Conservation (phyloP, 1,140 invertebrate species). For the Cyphomyrmex costatus region DNA sequence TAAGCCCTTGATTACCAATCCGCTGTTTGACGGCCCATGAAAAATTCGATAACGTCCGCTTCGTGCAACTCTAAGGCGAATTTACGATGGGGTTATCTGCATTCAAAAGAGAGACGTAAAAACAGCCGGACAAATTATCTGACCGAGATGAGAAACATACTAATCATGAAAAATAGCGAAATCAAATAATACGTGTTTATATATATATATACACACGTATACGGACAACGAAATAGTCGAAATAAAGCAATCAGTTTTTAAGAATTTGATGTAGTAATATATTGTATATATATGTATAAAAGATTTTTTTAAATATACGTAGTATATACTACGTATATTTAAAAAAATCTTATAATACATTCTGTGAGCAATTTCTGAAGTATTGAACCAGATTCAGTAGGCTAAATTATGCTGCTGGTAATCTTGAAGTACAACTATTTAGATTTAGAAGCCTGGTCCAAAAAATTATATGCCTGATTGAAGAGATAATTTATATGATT, state of each 20-base stretch:
- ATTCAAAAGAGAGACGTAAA: not conserved
- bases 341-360: no score
- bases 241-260: not conserved
- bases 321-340: no score
- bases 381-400: not conserved
- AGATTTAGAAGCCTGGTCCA: not conserved
- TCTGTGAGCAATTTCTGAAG: no score
- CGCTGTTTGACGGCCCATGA: slow-evolving; percentile 10
- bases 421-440: not conserved
- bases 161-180: not conserved
- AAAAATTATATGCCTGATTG: no score
- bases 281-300: no score
- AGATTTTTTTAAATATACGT: no score
- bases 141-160: not conserved
- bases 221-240: not conserved
- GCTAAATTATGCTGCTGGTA: not conserved
- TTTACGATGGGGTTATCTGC: slow-evolving; percentile 24
- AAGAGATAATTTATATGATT: not conserved
- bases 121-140: slow-evolving; percentile 3
- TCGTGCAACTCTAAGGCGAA: slow-evolving; percentile 25
- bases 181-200: not conserved
- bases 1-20: not conserved
- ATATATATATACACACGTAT: no score
- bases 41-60: slow-evolving; percentile 12
- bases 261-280: no score